These are phyloP conservation scores for Cyanoderma ruficeps DNA, from an alignment of 2,113 vertebrate species.

Conservation along the genomic window DNA sequence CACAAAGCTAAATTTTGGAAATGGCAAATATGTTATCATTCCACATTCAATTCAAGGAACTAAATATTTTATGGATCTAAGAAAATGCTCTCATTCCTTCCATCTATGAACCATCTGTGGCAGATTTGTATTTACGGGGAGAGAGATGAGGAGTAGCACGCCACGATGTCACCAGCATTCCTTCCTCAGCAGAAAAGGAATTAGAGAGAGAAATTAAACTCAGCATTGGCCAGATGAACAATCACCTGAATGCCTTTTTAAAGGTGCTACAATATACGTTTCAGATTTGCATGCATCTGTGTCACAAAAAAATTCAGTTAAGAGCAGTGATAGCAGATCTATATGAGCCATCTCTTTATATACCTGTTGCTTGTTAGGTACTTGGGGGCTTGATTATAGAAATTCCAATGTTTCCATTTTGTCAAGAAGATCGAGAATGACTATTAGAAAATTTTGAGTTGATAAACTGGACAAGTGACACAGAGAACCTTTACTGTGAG, in stretches of 20 bases:
- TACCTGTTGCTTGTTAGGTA: neutral
- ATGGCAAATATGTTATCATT: constrained; percentile 30
- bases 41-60: constrained; percentile 19
- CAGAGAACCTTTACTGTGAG: neutral
- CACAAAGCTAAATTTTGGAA: constrained; percentile 5
- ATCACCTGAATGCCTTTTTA: neutral
- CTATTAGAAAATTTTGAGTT: neutral
- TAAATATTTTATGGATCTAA: constrained; percentile 39
- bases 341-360: neutral
- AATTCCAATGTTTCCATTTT: neutral
- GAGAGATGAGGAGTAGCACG: neutral
- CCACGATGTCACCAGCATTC: neutral
- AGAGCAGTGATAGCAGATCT: neutral
- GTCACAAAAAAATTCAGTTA: neutral
- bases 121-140: constrained; percentile 35
- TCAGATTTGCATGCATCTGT: neutral
- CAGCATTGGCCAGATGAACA: neutral
- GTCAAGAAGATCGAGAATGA: neutral
- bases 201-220: constrained; percentile 13
- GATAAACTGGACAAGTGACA: neutral
- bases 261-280: neutral
- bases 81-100: constrained; percentile 47
- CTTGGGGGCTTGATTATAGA: neutral
- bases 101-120: constrained; percentile 21
- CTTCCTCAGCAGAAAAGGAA: constrained; percentile 23